Base-by-base conservation (phyloP, 2,113 vertebrate species). In the Plestiodon gilberti region DNA sequence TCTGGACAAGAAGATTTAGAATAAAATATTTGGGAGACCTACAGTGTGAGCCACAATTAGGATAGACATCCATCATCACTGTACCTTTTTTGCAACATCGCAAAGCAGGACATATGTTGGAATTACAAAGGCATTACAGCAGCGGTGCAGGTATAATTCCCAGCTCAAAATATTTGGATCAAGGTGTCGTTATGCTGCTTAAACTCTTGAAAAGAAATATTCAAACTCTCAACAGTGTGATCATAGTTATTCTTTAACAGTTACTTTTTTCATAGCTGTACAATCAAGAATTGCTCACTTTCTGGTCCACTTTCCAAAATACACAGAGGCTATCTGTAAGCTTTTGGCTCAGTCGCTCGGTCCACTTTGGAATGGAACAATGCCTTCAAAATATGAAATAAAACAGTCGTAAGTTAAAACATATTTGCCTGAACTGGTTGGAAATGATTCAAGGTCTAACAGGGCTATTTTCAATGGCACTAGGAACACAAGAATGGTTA, bases 231-330 rank as follows among this genome's bases (percentile, higher is more conserved):
- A 90, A 33, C 81, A 62, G 93, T 57, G 59, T 90, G 74, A 92
- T 94, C 88, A 89, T 91, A 90, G 78, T 92, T 94, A 87, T 67
- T 82, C 67, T 87, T 48, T 87, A 88, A 81, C 86, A 23, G 57
- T 25, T 81, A 80, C 85, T 48, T 84, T 93, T 90, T 87, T 28
- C 40, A 82, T 90, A 82, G n/a, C 85, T 13, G 20, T 76, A 87
- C 59, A 70, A 65, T 35, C 7, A 0, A 6, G 17, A 78, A 52
- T 48, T 82, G 55, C 14, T 55, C 10, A 57, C 30, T 65, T 52
- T 33, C 2, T 70, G 15, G 14, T 59, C 35, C 8, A 80, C 33
- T 79, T 88, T 94, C 30, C 55, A 74, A 92, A 89, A 75, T 40
- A 62, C 20, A 7, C 0, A 28, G 9, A 69, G 81, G 22, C 30